Evolutionary conservation across 2,113 vertebrate genomes (phyloP).

Genomic region (Notarius quadriscutis): DNA sequence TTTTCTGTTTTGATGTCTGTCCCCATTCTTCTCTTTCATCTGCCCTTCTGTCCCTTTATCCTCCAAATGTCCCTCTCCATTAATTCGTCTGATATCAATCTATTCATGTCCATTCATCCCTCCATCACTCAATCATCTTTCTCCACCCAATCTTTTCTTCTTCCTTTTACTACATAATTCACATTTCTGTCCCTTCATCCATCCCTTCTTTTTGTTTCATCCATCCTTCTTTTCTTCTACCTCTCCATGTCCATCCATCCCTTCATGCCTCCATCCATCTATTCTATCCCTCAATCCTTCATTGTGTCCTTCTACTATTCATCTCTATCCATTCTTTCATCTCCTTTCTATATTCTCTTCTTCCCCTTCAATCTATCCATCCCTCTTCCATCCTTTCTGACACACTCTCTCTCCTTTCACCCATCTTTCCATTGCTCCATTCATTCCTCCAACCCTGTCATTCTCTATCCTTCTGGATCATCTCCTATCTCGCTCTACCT

Average conservation of each 20-base stretch:
- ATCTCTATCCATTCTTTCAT: neutral
- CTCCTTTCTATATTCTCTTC: neutral
- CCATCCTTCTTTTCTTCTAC: neutral
- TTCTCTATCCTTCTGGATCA: neutral
- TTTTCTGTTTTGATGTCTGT: too few species aligned
- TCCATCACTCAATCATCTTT: neutral
- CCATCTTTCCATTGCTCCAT: slow-evolving; percentile 3
- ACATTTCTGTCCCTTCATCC: neutral
- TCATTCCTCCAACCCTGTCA: neutral
- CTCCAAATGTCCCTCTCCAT: neutral
- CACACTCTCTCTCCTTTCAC: neutral
- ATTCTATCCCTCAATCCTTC: neutral
- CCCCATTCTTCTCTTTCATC: neutral
- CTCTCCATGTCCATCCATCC: neutral
- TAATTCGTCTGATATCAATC: neutral
- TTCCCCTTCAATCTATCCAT: neutral
- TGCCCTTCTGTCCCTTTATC: neutral
- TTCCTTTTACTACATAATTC: neutral
- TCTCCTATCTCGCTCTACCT: neutral
- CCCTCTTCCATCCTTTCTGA: neutral
- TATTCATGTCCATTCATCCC: neutral
- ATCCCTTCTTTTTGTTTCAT: neutral
- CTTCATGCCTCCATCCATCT: neutral
- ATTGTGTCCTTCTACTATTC: neutral
- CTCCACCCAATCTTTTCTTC: slow-evolving; percentile 10